Base-by-base conservation (phyloP, 2,888 invertebrate genomes). In the Erebia aethiops region DNA sequence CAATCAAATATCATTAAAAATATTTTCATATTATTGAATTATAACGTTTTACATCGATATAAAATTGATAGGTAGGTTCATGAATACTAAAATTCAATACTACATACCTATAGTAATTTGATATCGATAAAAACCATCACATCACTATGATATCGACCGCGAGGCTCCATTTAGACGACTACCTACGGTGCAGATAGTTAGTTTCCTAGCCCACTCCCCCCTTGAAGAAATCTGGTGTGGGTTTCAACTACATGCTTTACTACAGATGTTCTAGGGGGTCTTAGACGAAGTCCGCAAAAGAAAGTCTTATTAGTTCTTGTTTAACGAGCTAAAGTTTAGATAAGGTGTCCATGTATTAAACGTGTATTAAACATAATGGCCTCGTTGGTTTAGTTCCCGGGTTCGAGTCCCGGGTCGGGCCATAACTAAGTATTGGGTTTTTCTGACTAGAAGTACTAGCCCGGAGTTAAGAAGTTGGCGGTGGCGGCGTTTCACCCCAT, bases 81-180 rank as follows among this genome's bases (percentile, higher is more conserved):
- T 26, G 26, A 26, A 26, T 26, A 26, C 3, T 26, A 26, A 35
- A 35, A 35, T 35, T 35, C 35, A 35, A 35, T 35, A 7, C 35
- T 35, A 35, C 35, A 5, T 26, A 26, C 26, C 2, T n/a, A n/a
- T 35, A 35, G 35, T 7, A 14, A 54, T 54, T 64, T 68, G 64
- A 57, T 81, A 81, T 84, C 84, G 84, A 84, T 81, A 79, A 11
- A 52, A 62, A 14, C 18, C n/a, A 74, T 54, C 66, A 74, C 87
- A 80, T 70, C 87, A 79, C 87, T 88, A 83, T 65, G 71, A 72
- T 86, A 87, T 88, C 86, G 87, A 89, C 86, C 86, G 82, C 82
- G 83, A 80, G 81, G 79, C 81, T 82, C 83, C 82, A 84, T 84
- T 85, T 86, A 83, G 52, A 77, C 80, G 75, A 78, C 78, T 79